phyloP scores from a whole-genome alignment of 2,797 vertebrate species.

The Mus caroli region DNA sequence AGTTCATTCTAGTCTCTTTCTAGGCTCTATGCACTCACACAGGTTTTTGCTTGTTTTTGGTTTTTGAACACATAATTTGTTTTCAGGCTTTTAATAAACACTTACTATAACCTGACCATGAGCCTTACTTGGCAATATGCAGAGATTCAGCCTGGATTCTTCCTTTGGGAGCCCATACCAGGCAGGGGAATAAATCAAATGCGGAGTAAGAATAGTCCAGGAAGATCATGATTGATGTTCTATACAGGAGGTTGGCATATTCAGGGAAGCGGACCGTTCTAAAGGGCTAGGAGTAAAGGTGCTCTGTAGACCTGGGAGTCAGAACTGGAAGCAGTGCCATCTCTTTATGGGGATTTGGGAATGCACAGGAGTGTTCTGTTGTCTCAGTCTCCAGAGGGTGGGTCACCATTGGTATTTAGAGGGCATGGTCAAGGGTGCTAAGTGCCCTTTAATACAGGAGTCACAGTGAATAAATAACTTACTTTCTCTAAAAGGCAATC shows the following conservation, averaged over 20 bases:
- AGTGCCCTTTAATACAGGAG: not conserved
- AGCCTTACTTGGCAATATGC: not conserved
- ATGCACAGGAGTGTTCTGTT: not conserved
- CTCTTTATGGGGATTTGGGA: not conserved
- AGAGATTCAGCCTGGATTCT: not conserved
- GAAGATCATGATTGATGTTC: not conserved
- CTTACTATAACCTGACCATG: not conserved
- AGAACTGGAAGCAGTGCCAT: not conserved
- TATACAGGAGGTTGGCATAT: not conserved
- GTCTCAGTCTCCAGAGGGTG: not conserved
- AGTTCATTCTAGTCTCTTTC: constrained; percentile 48
- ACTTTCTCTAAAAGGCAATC: not conserved
- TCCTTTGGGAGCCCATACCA: not conserved
- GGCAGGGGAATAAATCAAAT: constrained; percentile 9
- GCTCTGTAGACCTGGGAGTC: not conserved
- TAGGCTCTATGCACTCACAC: not conserved
- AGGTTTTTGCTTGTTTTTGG: constrained; percentile 10
- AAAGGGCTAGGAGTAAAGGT: not conserved
- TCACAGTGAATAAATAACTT: not conserved
- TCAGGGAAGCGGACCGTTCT: not conserved
- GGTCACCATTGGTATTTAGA: not conserved
- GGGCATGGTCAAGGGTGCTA: not conserved
- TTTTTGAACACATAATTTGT: constrained; percentile 26
- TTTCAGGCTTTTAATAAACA: constrained; percentile 54
- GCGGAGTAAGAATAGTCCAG: not conserved